Percentiles rank a stretch among this genome's conserved stretches.
phyloP scores from a whole-genome alignment of 1,140 invertebrate genomes.

The Drosophila sturtevanti region DNA sequence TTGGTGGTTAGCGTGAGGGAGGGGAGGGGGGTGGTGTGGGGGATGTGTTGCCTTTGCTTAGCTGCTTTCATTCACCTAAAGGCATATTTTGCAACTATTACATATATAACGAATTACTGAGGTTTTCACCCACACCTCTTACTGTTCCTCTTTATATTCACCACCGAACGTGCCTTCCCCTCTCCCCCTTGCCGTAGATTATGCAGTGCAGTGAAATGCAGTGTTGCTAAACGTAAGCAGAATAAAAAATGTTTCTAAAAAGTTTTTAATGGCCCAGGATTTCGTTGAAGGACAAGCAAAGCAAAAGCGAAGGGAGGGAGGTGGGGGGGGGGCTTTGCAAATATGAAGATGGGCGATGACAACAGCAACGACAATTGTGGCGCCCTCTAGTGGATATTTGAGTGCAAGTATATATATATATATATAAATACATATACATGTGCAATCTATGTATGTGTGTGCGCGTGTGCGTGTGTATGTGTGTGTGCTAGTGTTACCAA shows the following conservation, averaged over 20 bases:
- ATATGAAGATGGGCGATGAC: neutral
- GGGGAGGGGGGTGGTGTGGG: too few relatives aligned
- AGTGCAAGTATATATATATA: too few relatives aligned
- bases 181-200: neutral
- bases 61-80: neutral
- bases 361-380: neutral
- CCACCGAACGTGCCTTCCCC: too few relatives aligned
- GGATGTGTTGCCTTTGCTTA: too few relatives aligned
- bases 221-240: conserved; percentile 18
- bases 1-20: too few relatives aligned
- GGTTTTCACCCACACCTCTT: neutral
- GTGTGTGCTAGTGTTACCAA: conserved; percentile 9
- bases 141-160: neutral
- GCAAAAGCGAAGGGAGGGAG: neutral
- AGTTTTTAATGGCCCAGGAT: conserved; percentile 5
- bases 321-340: neutral
- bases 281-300: conserved; percentile 13
- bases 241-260: conserved; percentile 11
- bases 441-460: too few relatives aligned
- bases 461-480: neutral
- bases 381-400: neutral
- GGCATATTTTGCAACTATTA: neutral
- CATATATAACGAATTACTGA: neutral
- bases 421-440: too few relatives aligned
- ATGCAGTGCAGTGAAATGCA: neutral